Conservation (phyloP, 2,113 vertebrate genomes). For the Hoplias malabaricus region DNA sequence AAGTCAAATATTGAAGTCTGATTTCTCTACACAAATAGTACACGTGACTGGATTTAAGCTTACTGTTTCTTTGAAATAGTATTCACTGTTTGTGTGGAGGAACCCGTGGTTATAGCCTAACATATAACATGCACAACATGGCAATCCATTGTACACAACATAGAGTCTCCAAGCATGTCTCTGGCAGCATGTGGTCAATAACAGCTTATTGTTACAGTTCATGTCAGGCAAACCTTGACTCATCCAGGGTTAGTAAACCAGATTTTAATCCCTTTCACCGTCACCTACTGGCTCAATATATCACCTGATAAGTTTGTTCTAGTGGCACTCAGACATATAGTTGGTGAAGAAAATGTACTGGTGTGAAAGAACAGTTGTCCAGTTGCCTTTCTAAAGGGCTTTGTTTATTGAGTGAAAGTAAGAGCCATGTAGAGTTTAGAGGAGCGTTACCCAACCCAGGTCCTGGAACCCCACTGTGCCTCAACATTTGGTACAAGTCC, state of each 20-base stretch:
- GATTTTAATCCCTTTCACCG: constrained; percentile 9
- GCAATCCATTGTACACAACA: no score
- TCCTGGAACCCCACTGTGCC: no score
- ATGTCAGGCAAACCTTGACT: not conserved
- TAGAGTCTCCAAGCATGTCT: no score
- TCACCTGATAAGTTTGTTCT: not conserved
- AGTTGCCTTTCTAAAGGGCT: not conserved
- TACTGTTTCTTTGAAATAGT: no score
- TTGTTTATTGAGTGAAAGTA: constrained; percentile 4
- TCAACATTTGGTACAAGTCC: no score
- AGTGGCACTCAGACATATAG: not conserved
- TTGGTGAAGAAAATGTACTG: not conserved
- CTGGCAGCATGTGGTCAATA: not conserved
- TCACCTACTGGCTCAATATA: constrained; percentile 6
- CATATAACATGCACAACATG: no score
- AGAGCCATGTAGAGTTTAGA: constrained; percentile 37
- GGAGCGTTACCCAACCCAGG: no score
- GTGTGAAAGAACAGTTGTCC: not conserved
- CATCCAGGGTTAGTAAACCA: not conserved
- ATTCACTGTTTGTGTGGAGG: no score
- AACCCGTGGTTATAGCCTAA: no score
- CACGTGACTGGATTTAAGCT: no score
- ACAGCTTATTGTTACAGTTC: not conserved
- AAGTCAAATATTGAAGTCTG: no score
- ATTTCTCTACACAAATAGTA: no score